Evolutionary conservation across 2,888 invertebrate genomes (phyloP).

Genomic region (Tenthredo notha): DNA sequence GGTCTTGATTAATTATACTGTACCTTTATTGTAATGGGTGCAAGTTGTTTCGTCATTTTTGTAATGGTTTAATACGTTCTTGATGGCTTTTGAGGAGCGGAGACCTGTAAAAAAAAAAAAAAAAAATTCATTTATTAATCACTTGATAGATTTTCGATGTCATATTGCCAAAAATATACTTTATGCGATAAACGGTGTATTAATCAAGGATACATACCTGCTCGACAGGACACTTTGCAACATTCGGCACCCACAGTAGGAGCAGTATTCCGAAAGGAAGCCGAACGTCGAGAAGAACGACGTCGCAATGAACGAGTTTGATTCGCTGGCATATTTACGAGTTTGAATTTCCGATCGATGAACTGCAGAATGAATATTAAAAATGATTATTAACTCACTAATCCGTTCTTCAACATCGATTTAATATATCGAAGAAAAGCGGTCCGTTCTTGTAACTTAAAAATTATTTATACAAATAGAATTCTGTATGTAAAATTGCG

Average conservation of each 20-base stretch:
- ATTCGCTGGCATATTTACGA: constrained; percentile 29
- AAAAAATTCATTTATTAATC: background rate
- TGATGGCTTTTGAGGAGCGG: constrained; percentile 41
- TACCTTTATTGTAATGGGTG: constrained; percentile 17
- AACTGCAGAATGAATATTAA: background rate
- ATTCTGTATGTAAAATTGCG: background rate
- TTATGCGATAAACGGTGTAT: background rate
- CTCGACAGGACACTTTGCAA: constrained; percentile 51
- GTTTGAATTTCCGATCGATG: background rate
- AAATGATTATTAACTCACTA: background rate
- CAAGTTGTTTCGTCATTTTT: background rate
- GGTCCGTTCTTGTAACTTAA: background rate
- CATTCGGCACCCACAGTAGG: constrained; percentile 27
- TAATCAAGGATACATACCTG: constrained; percentile 1
- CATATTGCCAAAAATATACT: background rate
- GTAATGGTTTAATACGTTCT: background rate
- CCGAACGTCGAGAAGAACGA: constrained; percentile 31
- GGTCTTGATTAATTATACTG: background rate
- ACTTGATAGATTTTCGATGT: background rate
- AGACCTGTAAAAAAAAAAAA: constrained; percentile 16
- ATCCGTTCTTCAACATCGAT: background rate
- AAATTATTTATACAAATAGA: background rate
- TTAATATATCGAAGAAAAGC: background rate
- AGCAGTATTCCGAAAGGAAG: background rate
- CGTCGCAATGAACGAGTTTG: constrained; percentile 21